Percentiles rank a stretch among this genome's conserved stretches.
phyloP scores from a whole-genome alignment of 2,888 invertebrate species.

The Stegana nigrithorax region DNA sequence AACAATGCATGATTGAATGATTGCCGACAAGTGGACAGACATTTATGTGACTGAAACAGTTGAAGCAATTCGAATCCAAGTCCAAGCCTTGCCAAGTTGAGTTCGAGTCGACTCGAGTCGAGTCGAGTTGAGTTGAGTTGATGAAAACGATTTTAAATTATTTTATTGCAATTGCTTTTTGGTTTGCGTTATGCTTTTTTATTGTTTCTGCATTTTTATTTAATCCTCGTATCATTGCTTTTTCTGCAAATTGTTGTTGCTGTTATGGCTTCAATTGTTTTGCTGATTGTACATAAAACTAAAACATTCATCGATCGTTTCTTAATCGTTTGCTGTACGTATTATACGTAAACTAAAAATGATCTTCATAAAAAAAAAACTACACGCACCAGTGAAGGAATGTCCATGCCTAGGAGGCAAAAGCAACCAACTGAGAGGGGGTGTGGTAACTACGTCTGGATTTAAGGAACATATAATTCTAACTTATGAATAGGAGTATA shows the following conservation, averaged over 20 bases:
- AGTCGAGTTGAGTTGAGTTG: constrained; percentile 58
- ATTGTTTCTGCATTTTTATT: constrained; percentile 60
- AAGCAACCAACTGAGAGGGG: no score
- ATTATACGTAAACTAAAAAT: not conserved
- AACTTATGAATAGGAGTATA: no score
- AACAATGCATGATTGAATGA: constrained; percentile 31
- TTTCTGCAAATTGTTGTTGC: constrained; percentile 18
- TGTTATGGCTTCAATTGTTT: constrained; percentile 43
- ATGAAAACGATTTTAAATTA: constrained; percentile 67
- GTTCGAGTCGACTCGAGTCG: constrained; percentile 30
- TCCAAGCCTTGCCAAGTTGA: no score
- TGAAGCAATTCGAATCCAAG: no score
- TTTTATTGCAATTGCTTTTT: constrained; percentile 59
- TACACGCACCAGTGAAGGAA: no score
- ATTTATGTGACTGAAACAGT: constrained; percentile 20
- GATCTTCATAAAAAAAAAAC: no score
- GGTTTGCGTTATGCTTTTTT: no score
- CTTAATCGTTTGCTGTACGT: not conserved
- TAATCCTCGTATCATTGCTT: constrained; percentile 40
- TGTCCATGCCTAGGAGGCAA: no score
- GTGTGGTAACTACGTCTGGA: no score
- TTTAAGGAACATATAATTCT: no score
- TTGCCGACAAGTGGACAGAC: constrained; percentile 41
- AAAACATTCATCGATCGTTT: not conserved
- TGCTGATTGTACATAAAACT: not conserved